Percentiles rank a stretch among this genome's conserved stretches.
These are phyloP conservation scores for Hiodon alosoides DNA, from an alignment of 2,113 vertebrate genomes.

Conservation along the genomic window DNA sequence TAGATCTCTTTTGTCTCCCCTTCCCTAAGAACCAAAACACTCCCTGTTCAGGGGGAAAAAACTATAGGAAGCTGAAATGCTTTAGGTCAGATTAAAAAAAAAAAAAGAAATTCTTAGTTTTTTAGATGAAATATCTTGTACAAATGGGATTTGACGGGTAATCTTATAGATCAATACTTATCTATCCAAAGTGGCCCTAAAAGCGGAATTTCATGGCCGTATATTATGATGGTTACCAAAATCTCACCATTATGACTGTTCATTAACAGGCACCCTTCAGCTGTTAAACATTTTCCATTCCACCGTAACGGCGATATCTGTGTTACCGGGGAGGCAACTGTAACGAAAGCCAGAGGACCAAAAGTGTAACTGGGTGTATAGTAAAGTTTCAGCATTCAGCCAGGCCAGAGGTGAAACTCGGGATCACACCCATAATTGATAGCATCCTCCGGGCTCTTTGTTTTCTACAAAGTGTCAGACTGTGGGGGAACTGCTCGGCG, in stretches of 20 bases:
- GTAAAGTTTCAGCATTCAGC: slow-evolving; percentile 41
- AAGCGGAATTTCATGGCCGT: slow-evolving; percentile 68
- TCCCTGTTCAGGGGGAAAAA: slow-evolving; percentile 51
- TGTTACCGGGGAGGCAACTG: background rate
- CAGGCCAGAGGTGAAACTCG: slow-evolving; percentile 31
- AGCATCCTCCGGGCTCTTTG: slow-evolving; percentile 34
- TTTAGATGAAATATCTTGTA: too few species aligned
- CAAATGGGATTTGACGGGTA: too few species aligned
- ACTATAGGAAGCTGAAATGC: slow-evolving; percentile 35
- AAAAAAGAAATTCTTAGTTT: too few species aligned
- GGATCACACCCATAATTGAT: slow-evolving; percentile 41
- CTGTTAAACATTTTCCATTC: slow-evolving; percentile 58
- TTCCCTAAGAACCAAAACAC: slow-evolving; percentile 30
- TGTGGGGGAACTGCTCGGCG: slow-evolving; percentile 24
- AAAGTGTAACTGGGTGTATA: slow-evolving; percentile 44
- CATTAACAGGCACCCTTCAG: slow-evolving; percentile 59
- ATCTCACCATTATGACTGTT: slow-evolving; percentile 60
- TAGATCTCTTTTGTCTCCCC: slow-evolving; percentile 40
- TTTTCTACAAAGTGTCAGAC: slow-evolving; percentile 27
- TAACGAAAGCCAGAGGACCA: slow-evolving; percentile 25
- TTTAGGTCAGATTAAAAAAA: slow-evolving; percentile 25
- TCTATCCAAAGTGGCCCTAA: slow-evolving; percentile 64
- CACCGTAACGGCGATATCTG: slow-evolving; percentile 42
- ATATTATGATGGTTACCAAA: slow-evolving; percentile 68
- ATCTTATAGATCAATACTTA: slow-evolving; percentile 43